Conservation (phyloP, 2,113 vertebrate species). For the Caretta caretta region DNA sequence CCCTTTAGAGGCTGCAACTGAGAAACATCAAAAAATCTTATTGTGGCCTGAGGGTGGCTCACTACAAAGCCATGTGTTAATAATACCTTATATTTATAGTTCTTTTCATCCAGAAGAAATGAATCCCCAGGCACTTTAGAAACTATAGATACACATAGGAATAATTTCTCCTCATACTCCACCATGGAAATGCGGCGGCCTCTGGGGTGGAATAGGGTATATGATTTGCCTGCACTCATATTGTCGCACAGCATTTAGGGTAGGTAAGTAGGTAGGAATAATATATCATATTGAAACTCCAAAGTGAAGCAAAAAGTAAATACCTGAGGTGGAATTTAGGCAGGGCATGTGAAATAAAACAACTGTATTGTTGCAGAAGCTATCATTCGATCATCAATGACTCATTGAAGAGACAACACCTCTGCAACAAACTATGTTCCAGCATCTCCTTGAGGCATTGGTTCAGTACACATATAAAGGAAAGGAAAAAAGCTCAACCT, state of each 20-base stretch:
- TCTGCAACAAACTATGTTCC: background rate
- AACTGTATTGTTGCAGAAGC: background rate
- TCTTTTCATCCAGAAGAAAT: conserved; percentile 43
- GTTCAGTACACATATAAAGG: accelerated
- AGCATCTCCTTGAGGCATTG: background rate
- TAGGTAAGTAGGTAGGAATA: background rate
- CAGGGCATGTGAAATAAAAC: background rate
- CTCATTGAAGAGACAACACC: background rate
- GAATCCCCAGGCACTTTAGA: conserved; percentile 21
- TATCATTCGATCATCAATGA: background rate
- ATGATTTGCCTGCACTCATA: background rate
- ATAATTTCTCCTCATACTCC: background rate
- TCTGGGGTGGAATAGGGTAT: background rate
- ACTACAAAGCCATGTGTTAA: conserved; percentile 62
- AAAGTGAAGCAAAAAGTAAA: background rate
- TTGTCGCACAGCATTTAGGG: background rate
- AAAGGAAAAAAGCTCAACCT: accelerated
- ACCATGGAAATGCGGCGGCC: background rate
- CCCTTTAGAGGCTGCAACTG: conserved; percentile 2
- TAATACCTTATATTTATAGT: conserved; percentile 53
- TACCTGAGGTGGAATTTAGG: accelerated
- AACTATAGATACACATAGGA: background rate
- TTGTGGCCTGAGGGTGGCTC: conserved; percentile 65
- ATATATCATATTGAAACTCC: background rate
- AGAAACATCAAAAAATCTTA: conserved; percentile 70